These are phyloP conservation scores for Carterocephalus palaemon DNA, from an alignment of 2,888 invertebrate genomes.

Conservation along the genomic window DNA sequence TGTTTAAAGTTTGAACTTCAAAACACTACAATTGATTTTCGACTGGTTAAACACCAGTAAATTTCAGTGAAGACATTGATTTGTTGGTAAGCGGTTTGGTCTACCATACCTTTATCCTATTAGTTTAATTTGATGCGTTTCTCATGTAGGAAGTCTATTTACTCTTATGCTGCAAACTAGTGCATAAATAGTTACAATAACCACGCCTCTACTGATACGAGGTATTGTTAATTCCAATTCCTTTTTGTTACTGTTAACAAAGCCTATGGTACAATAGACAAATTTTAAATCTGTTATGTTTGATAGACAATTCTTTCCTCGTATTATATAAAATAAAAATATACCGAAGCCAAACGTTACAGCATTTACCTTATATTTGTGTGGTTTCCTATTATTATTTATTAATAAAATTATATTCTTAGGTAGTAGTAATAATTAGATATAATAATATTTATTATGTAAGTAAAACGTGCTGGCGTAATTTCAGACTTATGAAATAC, in stretches of 20 bases:
- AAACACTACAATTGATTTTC: no score
- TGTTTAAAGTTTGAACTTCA: no score
- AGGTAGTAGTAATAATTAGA: constrained; percentile 32
- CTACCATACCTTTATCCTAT: no score
- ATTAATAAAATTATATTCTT: constrained; percentile 30
- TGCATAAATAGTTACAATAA: constrained; percentile 18
- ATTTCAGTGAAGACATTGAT: no score
- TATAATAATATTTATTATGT: constrained; percentile 28
- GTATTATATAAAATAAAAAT: constrained; percentile 28
- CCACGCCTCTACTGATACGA: constrained; percentile 7
- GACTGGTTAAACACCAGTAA: no score
- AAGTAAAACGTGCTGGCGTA: constrained; percentile 35
- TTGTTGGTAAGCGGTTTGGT: no score
- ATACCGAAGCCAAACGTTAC: constrained; percentile 51
- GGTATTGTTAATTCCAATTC: constrained; percentile 15
- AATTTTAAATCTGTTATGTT: constrained; percentile 33
- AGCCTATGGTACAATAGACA: constrained; percentile 30
- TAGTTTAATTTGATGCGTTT: no score
- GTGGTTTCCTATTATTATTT: constrained; percentile 35
- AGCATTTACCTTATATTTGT: constrained; percentile 49
- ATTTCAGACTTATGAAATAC: constrained; percentile 27
- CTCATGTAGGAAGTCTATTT: no score
- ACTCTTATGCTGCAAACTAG: no score
- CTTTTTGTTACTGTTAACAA: constrained; percentile 13
- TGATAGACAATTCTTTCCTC: constrained; percentile 30